A percentile compares a stretch with the other conserved stretches of the same genome.
Conservation (phyloP, 2,797 vertebrate species). For the Lagocephalus sceleratus region DNA sequence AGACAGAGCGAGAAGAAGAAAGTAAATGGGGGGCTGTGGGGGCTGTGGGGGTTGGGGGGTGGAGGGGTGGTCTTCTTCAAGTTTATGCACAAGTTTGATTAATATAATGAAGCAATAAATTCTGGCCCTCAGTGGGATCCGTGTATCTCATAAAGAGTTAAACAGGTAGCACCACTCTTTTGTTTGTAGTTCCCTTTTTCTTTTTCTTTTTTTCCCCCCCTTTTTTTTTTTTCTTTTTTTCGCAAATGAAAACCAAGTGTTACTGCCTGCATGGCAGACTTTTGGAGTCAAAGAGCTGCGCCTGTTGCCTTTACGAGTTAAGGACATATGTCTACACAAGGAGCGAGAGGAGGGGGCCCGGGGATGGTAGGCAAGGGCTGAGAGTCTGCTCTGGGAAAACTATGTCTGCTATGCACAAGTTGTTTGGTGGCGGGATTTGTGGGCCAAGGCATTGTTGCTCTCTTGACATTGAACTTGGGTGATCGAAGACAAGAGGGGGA, state of each 20-base stretch:
- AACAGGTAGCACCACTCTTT: too few relatives aligned
- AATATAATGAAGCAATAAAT: conserved; percentile 50
- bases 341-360: conserved; percentile 26
- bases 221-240: too few relatives aligned
- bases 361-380: conserved; percentile 41
- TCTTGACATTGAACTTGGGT: conserved; percentile 78
- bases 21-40: conserved; percentile 8
- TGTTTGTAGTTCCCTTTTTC: too few relatives aligned
- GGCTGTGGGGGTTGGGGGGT: too few relatives aligned
- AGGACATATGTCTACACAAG: conserved; percentile 47
- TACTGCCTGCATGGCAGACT: conserved; percentile 1
- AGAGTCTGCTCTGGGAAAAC: conserved; percentile 65
- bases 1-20: conserved; percentile 35
- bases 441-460: conserved; percentile 66
- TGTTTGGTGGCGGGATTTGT: conserved; percentile 71
- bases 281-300: conserved; percentile 19
- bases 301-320: conserved; percentile 54
- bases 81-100: conserved; percentile 43
- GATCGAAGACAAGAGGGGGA: conserved; percentile 30
- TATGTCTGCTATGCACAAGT: conserved; percentile 69
- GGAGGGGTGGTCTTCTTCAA: not conserved
- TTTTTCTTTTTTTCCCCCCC: too few relatives aligned
- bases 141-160: too few relatives aligned
- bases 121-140: conserved; percentile 28
- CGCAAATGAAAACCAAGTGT: conserved; percentile 25